A percentile compares a stretch with the other conserved stretches of the same genome.
Conservation (phyloP, 1,140 invertebrate genomes). For the Physella acuta region DNA sequence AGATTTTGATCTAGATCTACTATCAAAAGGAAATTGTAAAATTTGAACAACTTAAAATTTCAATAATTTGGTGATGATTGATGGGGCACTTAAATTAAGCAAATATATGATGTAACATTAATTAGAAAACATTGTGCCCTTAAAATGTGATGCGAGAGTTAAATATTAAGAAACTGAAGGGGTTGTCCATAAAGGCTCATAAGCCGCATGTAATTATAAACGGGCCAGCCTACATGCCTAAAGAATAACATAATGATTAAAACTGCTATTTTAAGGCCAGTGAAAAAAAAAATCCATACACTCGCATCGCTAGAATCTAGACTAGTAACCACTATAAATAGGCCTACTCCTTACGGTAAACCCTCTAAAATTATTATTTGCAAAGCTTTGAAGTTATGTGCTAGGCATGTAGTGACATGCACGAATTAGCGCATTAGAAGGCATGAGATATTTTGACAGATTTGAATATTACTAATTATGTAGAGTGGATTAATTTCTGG, state of each 20-base stretch:
- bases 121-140: neutral
- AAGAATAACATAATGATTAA: neutral
- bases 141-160: neutral
- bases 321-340: conserved; percentile 16
- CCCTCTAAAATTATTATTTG: too few relatives aligned
- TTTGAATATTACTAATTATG: too few relatives aligned
- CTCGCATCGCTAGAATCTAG: neutral
- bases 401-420: too few relatives aligned
- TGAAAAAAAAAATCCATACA: neutral
- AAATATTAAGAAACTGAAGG: neutral
- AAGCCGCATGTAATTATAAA: neutral
- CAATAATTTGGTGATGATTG: neutral
- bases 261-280: neutral
- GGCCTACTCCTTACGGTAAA: conserved; percentile 4
- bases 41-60: neutral
- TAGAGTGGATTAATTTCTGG: too few relatives aligned
- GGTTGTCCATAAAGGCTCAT: neutral
- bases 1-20: neutral
- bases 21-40: neutral
- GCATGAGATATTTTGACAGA: too few relatives aligned
- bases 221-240: neutral
- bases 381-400: too few relatives aligned
- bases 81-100: neutral
- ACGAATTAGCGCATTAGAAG: too few relatives aligned
- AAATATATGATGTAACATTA: neutral